phyloP scores from a whole-genome alignment of 2,888 invertebrate genomes.

The Mechanitis mazaeus region DNA sequence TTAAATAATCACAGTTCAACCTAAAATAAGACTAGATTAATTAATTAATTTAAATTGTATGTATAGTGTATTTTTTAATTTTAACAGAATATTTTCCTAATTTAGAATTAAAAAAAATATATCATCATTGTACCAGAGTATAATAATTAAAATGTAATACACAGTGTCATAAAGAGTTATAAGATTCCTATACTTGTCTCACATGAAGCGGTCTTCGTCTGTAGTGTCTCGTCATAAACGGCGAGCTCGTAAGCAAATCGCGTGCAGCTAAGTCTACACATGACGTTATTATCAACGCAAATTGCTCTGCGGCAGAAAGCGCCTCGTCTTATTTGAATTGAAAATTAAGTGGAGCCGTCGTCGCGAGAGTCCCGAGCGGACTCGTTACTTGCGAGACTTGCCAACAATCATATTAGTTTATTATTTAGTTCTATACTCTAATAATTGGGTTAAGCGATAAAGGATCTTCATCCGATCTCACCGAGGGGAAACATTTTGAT shows the following conservation, averaged over 20 bases:
- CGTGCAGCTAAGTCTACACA: slow-evolving; percentile 12
- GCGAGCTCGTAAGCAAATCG: background rate
- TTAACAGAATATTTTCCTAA: too few species aligned
- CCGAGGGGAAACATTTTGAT: slow-evolving; percentile 10
- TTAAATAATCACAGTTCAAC: too few species aligned
- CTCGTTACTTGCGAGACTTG: slow-evolving; percentile 49
- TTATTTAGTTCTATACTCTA: slow-evolving; percentile 21
- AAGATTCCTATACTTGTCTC: too few species aligned
- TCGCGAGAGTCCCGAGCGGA: slow-evolving; percentile 35
- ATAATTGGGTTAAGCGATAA: slow-evolving; percentile 44
- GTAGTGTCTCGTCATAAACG: background rate
- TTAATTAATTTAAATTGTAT: too few species aligned
- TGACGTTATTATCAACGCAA: slow-evolving; percentile 21
- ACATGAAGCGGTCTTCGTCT: background rate
- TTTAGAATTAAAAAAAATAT: too few species aligned
- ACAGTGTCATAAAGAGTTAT: too few species aligned
- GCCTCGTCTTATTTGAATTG: slow-evolving; percentile 40
- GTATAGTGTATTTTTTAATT: too few species aligned
- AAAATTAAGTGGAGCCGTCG: slow-evolving; percentile 43
- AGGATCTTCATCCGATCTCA: slow-evolving; percentile 17
- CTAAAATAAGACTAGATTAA: too few species aligned
- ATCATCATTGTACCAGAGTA: too few species aligned
- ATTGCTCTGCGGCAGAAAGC: slow-evolving; percentile 24
- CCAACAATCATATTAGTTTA: slow-evolving; percentile 42
- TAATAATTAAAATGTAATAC: too few species aligned